phyloP scores from a whole-genome alignment of 2,888 invertebrate species.

The Drosophila suboccidentalis region DNA sequence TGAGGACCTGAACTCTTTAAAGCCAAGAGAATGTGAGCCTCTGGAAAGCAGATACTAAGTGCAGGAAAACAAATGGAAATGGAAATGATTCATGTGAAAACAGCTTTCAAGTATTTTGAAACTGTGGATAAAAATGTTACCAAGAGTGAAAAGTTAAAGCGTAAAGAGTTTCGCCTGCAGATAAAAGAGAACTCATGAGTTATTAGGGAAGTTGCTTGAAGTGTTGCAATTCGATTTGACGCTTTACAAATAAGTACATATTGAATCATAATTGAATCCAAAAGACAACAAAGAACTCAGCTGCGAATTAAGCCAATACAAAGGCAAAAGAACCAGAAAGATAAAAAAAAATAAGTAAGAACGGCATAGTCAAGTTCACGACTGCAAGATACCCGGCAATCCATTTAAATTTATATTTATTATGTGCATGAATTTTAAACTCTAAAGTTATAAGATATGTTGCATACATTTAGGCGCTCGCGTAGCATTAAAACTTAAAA shows the following conservation, averaged over 20 bases:
- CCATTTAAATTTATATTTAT: neutral
- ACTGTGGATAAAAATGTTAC: neutral
- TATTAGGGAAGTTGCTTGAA: slow-evolving; percentile 15
- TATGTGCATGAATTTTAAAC: too few relatives aligned
- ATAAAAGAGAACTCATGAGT: slow-evolving; percentile 2
- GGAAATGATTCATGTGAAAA: neutral
- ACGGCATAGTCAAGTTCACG: neutral
- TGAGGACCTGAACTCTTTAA: neutral
- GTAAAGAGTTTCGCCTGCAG: neutral
- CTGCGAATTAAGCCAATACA: slow-evolving; percentile 7
- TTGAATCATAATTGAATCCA: slow-evolving; percentile 12
- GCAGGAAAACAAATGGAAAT: neutral
- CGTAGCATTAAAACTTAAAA: too few relatives aligned
- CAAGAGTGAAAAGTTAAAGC: neutral
- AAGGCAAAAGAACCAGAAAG: neutral
- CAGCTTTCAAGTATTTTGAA: neutral
- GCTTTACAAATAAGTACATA: slow-evolving; percentile 11
- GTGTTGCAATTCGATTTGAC: slow-evolving; percentile 16
- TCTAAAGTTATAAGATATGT: too few relatives aligned
- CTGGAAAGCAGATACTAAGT: neutral
- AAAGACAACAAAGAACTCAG: neutral
- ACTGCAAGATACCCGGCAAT: neutral
- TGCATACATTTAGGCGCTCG: neutral
- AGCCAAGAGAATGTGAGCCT: neutral
- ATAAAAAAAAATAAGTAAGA: neutral